These are phyloP conservation scores for Synanthedon myopaeformis DNA, from an alignment of 2,888 invertebrate species.

Conservation along the genomic window DNA sequence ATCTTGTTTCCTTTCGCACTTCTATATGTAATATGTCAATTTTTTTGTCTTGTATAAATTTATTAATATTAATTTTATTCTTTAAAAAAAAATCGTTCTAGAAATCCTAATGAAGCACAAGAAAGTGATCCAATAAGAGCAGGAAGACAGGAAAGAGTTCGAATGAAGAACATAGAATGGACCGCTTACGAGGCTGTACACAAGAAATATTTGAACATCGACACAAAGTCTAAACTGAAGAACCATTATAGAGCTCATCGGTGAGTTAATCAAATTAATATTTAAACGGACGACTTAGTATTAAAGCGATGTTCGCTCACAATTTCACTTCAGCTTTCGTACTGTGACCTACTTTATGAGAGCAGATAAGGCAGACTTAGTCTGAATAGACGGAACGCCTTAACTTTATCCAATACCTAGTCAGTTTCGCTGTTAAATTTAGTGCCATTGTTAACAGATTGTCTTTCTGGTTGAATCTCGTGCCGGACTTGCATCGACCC, in stretches of 20 bases:
- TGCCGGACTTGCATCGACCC: conserved; percentile 91
- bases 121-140: conserved; percentile 74
- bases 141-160: conserved; percentile 81
- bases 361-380: background rate
- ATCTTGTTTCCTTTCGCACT: too few species aligned
- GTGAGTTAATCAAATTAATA: conserved; percentile 18
- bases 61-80: too few species aligned
- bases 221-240: conserved; percentile 89
- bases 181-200: conserved; percentile 92
- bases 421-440: background rate
- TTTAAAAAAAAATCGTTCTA: conserved; percentile 29
- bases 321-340: background rate
- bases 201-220: conserved; percentile 92
- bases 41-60: background rate
- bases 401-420: background rate
- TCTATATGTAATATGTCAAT: too few species aligned
- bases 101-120: conserved; percentile 91
- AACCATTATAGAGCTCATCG: conserved; percentile 94
- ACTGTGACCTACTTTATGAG: background rate
- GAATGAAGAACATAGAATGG: conserved; percentile 92
- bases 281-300: background rate
- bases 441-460: conserved; percentile 62
- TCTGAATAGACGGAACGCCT: background rate
- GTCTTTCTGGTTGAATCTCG: conserved; percentile 94
- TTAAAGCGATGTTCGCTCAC: background rate